Base-by-base conservation (phyloP, 2,797 vertebrate species). In the Lacerta viridis region DNA sequence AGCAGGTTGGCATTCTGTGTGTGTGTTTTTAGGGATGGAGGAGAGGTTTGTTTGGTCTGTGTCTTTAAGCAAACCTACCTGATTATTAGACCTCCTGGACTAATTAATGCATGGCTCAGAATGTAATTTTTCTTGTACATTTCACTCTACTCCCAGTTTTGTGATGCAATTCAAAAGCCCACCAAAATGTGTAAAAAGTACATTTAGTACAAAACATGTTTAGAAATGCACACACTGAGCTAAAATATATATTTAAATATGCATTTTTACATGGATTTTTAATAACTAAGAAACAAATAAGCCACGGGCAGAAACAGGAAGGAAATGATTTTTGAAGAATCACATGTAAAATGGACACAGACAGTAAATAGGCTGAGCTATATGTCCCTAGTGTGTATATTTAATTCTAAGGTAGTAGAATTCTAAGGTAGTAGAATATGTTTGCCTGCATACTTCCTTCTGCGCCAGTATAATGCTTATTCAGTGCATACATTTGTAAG, bases 391-490 rank as follows among this genome's bases (percentile, higher is more conserved):
- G 61, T 64, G 61, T 25, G 43, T 59, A 50, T 36, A 13, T 9
- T 74, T 59, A 84, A 59, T 84, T 84, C 10, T 72, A 55, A n/a
- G 18, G 64, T 33, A 86, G 18, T 33, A 50, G 20, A 84, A 59
- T 84, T 84, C 10, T 72, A 55, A n/a, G 18, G 64, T 33, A 86
- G 18, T 33, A 50, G 20, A n/a, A n/a, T n/a, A n/a, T 55, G 43
- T 18, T 23, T 79, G 59, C 29, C 7, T 61, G 25, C n/a, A 74
- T 84, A 33, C 18, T 84, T 74, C 5, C 9, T 77, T 86, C 61
- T 78, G 61, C 11, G 59, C 55, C 27, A 29, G 39, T 29, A 61
- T 85, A 61, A 41, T 75, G 17, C 27, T 27, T 83, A 66, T 18
- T 46, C 23, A 77, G 9, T 43, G 27, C 29, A 3, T 46, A 20